phyloP scores from a whole-genome alignment of 1,140 invertebrate species.

The Ephestia elutella region DNA sequence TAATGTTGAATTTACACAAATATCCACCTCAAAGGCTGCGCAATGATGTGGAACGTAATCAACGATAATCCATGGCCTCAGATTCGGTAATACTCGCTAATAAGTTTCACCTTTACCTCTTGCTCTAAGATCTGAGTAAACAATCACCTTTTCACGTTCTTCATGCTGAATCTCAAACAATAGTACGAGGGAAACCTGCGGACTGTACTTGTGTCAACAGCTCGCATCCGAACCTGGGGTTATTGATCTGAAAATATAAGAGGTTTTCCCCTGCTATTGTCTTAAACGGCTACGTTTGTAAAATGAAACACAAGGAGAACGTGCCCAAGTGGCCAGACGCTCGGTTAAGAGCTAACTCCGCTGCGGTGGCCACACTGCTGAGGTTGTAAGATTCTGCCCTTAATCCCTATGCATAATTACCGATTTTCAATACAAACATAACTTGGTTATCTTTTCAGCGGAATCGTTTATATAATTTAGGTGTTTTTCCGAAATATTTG shows the following conservation, averaged over 20 bases:
- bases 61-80: background rate
- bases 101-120: slow-evolving; percentile 8
- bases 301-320: slow-evolving; percentile 37
- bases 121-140: slow-evolving; percentile 4
- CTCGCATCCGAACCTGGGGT: slow-evolving; percentile 46
- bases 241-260: slow-evolving; percentile 62
- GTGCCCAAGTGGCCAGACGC: slow-evolving; percentile 38
- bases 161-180: slow-evolving; percentile 21
- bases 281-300: slow-evolving; percentile 47
- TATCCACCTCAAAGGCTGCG: too few relatives aligned
- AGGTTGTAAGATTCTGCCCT: background rate
- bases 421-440: background rate
- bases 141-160: slow-evolving; percentile 20
- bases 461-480: too few relatives aligned
- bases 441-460: too few relatives aligned
- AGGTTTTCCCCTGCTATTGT: slow-evolving; percentile 49
- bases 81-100: background rate
- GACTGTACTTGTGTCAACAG: slow-evolving; percentile 48
- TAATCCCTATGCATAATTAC: background rate
- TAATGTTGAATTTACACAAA: too few relatives aligned
- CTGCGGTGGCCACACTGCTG: background rate
- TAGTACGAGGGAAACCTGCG: slow-evolving; percentile 32
- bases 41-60: background rate
- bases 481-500: too few relatives aligned
- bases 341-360: slow-evolving; percentile 20